Conservation (phyloP, 2,888 invertebrate genomes). For the Euzetes globulus region DNA sequence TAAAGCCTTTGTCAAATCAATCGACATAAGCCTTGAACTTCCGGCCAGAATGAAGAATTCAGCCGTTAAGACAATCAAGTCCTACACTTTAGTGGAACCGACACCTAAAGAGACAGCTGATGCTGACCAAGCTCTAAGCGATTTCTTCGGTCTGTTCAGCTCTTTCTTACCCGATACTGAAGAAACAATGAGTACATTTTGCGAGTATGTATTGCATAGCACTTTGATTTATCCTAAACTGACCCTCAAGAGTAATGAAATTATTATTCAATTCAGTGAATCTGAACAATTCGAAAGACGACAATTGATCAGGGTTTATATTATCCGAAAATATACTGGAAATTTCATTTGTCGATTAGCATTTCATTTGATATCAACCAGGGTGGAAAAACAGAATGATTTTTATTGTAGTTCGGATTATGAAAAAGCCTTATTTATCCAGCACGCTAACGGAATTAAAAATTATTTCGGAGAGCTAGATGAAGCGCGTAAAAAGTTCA, state of each 20-base stretch:
- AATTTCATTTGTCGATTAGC: not conserved
- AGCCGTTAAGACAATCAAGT: not conserved
- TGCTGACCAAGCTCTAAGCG: not conserved
- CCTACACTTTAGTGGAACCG: not conserved
- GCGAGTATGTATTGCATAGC: not conserved
- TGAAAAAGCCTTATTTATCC: not conserved
- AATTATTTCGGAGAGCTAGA: not conserved
- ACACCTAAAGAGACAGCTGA: not conserved
- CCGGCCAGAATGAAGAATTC: too few species aligned
- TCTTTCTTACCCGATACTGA: not conserved
- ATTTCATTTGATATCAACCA: not conserved
- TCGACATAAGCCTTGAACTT: too few species aligned
- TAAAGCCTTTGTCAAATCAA: too few species aligned
- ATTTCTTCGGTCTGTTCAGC: not conserved
- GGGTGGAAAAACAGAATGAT: not conserved
- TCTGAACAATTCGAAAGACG: not conserved
- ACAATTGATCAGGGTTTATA: not conserved
- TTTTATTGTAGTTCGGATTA: not conserved
- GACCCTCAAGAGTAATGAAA: too few species aligned
- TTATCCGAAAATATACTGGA: not conserved
- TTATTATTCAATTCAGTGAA: not conserved
- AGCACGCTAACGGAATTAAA: not conserved
- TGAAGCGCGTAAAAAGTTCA: not conserved
- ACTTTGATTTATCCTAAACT: not conserved
- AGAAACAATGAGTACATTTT: not conserved